Base-by-base conservation (phyloP, 2,888 invertebrate species). In the Drosophila nr. perissopoda region DNA sequence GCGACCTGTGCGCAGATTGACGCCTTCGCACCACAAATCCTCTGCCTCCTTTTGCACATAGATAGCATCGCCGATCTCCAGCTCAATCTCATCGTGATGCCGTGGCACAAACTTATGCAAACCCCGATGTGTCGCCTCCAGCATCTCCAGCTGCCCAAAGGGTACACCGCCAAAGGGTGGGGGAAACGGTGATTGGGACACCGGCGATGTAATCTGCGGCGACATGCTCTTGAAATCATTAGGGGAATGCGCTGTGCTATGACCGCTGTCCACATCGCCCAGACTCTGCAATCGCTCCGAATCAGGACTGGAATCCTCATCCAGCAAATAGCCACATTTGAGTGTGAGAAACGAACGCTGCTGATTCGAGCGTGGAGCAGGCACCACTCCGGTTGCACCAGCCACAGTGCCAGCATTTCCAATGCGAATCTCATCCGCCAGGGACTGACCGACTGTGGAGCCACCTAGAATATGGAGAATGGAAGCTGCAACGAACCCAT, bases 11-110 rank as follows among this genome's bases (percentile, higher is more conserved):
- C 99, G 95, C 82, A 99, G 94, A 94, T 99, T 99, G 0, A 99
- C 97, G 54, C 99, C 99, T 95, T 98, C 98, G 93, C 98, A 98
- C 99, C 99, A 99, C 76, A 98, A 94, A 93, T 99, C 99, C 84
- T 99, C 99, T 29, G 97, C 98, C 93, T 99, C 98, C 91, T 97
- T 98, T 92, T 98, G 97, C 81, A 99, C 98, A 92, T 99, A 98
- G 79, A 99, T 96, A 1, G 99, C 98, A 93, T 99, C 99, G 1
- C 99, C 99, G 69, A 99, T 98, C 94, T 99, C 99, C 36, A 99
- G 95, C 92, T 98, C 97, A 74, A 99, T 96, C 94, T 99, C 99
- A 90, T 99, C 99, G 76, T 96, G 96, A 93, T 99, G 99, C 72
- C 99, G 95, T 0, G 99, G 98, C 89, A 99, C 95, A 92, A 99